phyloP scores from a whole-genome alignment of 1,140 invertebrate genomes.

The Pogonognathellus flavescens region DNA sequence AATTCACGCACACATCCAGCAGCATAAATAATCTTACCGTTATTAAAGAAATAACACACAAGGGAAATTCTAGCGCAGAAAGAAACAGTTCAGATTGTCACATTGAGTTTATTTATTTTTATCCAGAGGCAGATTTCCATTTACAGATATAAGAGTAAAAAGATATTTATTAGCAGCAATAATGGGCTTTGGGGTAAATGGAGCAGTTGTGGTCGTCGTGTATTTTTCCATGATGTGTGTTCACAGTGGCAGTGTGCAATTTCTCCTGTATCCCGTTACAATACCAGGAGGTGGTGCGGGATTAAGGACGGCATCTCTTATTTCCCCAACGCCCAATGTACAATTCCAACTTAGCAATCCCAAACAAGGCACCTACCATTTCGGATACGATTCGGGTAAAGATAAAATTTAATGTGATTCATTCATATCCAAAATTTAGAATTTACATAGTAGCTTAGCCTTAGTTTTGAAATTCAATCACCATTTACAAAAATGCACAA shows the following conservation, averaged over 20 bases:
- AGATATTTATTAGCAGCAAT: too few relatives aligned
- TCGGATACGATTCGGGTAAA: constrained; percentile 49
- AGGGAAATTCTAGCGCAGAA: not conserved
- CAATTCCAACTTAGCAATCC: constrained; percentile 37
- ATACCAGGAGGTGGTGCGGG: not conserved
- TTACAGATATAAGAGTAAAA: not conserved
- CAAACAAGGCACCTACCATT: constrained; percentile 45
- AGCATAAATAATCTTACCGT: not conserved
- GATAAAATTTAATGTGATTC: too few relatives aligned
- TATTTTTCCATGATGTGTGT: not conserved
- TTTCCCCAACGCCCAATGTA: constrained; percentile 2
- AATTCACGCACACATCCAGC: not conserved
- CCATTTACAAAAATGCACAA: too few relatives aligned
- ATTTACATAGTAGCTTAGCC: too few relatives aligned
- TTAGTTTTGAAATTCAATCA: too few relatives aligned
- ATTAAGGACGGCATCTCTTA: not conserved
- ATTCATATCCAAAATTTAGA: too few relatives aligned
- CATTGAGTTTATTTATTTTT: not conserved
- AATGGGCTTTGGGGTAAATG: not conserved
- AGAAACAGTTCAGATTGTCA: not conserved
- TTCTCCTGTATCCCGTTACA: constrained; percentile 25
- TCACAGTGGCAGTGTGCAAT: constrained; percentile 16
- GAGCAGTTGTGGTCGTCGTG: not conserved
- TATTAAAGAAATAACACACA: not conserved
- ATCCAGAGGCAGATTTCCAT: not conserved